These are phyloP conservation scores for Agriotes lineatus DNA, from an alignment of 2,888 invertebrate genomes.

Conservation along the genomic window DNA sequence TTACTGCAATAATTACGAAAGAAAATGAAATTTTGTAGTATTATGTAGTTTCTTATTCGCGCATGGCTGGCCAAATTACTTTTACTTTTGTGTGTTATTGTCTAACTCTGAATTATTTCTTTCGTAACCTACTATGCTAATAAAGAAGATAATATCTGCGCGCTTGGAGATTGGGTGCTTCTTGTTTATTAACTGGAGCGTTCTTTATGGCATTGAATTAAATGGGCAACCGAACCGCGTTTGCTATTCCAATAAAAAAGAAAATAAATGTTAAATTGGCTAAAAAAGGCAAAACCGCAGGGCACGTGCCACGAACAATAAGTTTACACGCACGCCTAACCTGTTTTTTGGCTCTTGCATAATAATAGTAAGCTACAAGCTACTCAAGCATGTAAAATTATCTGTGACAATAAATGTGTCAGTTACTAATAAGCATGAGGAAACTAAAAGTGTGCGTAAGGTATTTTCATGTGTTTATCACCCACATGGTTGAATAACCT, in stretches of 20 bases:
- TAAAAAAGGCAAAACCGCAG: slow-evolving; percentile 13
- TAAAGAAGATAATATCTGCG: slow-evolving; percentile 7
- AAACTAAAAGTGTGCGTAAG: background rate
- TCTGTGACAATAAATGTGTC: background rate
- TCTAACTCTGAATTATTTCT: slow-evolving; percentile 15
- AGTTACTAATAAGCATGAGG: background rate
- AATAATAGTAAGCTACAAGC: slow-evolving; percentile 15
- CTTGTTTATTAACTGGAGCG: too few species aligned
- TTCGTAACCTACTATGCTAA: background rate
- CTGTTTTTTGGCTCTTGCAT: slow-evolving; percentile 20
- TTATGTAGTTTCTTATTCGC: slow-evolving; percentile 28
- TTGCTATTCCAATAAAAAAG: too few species aligned
- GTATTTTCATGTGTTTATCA: too few species aligned
- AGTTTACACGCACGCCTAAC: slow-evolving; percentile 25
- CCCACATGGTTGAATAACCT: too few species aligned
- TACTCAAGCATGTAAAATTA: slow-evolving; percentile 13
- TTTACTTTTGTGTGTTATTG: slow-evolving; percentile 27
- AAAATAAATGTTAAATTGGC: too few species aligned
- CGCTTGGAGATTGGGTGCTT: background rate
- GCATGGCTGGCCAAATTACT: slow-evolving; percentile 29
- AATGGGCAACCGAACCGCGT: too few species aligned
- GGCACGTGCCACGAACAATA: slow-evolving; percentile 11
- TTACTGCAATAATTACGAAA: slow-evolving; percentile 25
- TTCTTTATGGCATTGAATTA: too few species aligned
- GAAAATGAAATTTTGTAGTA: slow-evolving; percentile 28